Conservation (phyloP, 1,140 invertebrate genomes). For the Anadara kagoshimensis region DNA sequence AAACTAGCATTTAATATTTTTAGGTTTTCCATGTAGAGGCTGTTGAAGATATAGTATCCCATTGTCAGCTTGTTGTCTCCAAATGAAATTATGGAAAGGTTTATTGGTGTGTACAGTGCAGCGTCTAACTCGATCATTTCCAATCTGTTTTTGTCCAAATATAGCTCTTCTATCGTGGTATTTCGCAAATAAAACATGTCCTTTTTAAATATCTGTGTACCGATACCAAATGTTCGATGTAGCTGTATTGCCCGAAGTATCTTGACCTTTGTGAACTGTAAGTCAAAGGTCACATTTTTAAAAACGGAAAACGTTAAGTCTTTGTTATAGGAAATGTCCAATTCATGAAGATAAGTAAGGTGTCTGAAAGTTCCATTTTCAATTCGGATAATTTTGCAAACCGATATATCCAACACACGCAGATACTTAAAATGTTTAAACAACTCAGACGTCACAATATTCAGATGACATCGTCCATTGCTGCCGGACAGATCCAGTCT, state of each 20-base stretch:
- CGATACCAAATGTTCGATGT: not conserved
- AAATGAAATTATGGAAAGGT: not conserved
- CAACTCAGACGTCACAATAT: not conserved
- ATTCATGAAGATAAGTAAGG: not conserved
- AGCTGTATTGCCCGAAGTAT: not conserved
- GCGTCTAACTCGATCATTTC: not conserved
- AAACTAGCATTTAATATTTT: no score
- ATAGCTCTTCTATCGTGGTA: not conserved
- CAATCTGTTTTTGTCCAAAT: not conserved
- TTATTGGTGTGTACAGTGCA: not conserved
- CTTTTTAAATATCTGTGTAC: not conserved
- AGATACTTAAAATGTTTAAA: not conserved
- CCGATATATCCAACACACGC: not conserved
- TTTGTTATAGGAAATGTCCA: not conserved
- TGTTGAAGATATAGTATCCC: not conserved
- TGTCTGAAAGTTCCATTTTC: not conserved
- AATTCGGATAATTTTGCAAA: not conserved
- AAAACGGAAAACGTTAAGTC: not conserved
- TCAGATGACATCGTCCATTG: not conserved
- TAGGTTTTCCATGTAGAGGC: not conserved
- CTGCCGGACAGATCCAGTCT: not conserved
- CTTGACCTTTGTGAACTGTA: not conserved
- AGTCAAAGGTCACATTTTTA: not conserved
- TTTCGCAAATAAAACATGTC: not conserved
- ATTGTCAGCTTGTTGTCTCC: not conserved